These are phyloP conservation scores for Drosophila macrospina DNA, from an alignment of 2,888 invertebrate species.

Conservation along the genomic window DNA sequence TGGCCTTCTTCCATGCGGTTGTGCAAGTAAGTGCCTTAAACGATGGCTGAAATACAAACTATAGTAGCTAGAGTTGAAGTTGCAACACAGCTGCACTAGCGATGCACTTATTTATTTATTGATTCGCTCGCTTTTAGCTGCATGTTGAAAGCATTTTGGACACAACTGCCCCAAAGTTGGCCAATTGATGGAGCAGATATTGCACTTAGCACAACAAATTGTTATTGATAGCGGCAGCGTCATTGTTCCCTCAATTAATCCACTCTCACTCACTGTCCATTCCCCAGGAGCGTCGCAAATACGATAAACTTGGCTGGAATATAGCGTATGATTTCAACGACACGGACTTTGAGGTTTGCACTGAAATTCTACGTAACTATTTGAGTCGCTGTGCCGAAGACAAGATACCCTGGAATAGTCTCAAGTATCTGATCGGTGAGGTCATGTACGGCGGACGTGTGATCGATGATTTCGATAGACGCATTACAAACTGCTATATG, in stretches of 20 bases:
- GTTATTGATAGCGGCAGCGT: slow-evolving; percentile 66
- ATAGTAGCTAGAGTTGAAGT: slow-evolving; percentile 44
- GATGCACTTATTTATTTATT: slow-evolving; percentile 73
- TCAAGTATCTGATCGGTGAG: slow-evolving; percentile 97
- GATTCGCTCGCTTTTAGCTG: slow-evolving; percentile 67
- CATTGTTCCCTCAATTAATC: slow-evolving; percentile 43
- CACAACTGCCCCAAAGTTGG: slow-evolving; percentile 54
- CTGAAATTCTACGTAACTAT: slow-evolving; percentile 94
- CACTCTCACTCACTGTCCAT: neutral
- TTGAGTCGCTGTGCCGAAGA: slow-evolving; percentile 89
- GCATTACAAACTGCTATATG: slow-evolving; percentile 95
- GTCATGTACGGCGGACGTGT: slow-evolving; percentile 98
- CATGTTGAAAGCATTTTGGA: slow-evolving; percentile 61
- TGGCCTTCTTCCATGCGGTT: slow-evolving; percentile 97
- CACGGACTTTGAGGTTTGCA: slow-evolving; percentile 95
- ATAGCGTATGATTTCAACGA: slow-evolving; percentile 97
- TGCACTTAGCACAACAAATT: slow-evolving; percentile 53
- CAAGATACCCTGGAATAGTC: slow-evolving; percentile 94
- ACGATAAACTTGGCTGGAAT: slow-evolving; percentile 98
- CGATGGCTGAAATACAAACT: slow-evolving; percentile 26
- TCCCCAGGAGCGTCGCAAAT: slow-evolving; percentile 93
- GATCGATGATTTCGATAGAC: slow-evolving; percentile 95
- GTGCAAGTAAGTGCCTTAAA: slow-evolving; percentile 88
- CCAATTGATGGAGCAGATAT: slow-evolving; percentile 59
- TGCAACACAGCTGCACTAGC: slow-evolving; percentile 22